Evolutionary conservation across 2,888 invertebrate species (phyloP).

Genomic region (Troides helena): DNA sequence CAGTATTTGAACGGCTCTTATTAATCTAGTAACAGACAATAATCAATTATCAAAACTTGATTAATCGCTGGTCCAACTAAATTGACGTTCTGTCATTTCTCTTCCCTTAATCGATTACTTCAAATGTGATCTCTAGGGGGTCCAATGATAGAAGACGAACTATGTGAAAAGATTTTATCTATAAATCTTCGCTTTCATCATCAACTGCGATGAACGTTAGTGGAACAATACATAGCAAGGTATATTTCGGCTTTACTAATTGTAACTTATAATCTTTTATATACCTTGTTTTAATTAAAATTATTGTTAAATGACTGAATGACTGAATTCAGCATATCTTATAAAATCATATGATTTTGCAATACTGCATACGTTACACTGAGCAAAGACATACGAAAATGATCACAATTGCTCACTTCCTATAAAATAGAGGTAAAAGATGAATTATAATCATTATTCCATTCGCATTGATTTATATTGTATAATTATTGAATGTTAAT

Average conservation of each 20-base stretch:
- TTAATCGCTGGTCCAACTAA: slow-evolving; percentile 70
- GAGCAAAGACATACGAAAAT: background rate
- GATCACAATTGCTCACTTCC: background rate
- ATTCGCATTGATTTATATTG: background rate
- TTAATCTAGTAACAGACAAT: slow-evolving; percentile 73
- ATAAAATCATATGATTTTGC: background rate
- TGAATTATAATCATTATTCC: background rate
- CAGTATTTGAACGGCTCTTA: slow-evolving; percentile 46
- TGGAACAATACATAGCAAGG: slow-evolving; percentile 6
- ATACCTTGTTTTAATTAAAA: no score
- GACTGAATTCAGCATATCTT: no score
- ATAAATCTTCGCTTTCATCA: slow-evolving; percentile 57
- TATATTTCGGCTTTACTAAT: background rate
- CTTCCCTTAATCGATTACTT: slow-evolving; percentile 78
- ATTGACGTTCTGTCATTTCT: slow-evolving; percentile 78
- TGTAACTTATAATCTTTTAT: background rate
- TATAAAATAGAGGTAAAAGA: background rate
- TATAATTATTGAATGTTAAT: background rate
- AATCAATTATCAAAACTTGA: slow-evolving; percentile 78
- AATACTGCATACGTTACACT: background rate
- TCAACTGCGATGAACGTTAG: slow-evolving; percentile 4
- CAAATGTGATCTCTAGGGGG: slow-evolving; percentile 75
- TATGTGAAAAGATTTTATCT: slow-evolving; percentile 60
- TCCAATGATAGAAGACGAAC: slow-evolving; percentile 55
- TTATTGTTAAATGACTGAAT: no score